These are phyloP conservation scores for Microctenopoma steveboyesi DNA, from an alignment of 2,797 vertebrate genomes.

Conservation along the genomic window DNA sequence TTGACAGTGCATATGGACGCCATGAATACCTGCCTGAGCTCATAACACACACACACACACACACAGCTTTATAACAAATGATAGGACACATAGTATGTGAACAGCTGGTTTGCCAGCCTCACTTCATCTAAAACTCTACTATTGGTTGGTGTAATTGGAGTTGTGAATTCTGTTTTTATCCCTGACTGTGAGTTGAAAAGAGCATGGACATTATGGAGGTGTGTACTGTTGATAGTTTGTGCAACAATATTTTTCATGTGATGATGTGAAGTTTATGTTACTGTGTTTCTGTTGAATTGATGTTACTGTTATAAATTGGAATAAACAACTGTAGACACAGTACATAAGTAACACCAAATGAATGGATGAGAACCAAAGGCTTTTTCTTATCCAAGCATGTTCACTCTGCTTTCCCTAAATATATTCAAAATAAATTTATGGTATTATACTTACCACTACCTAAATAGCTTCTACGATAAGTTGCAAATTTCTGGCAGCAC, in stretches of 20 bases:
- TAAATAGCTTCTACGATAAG: too few species aligned
- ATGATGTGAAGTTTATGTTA: not conserved
- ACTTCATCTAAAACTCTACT: slow-evolving; percentile 41
- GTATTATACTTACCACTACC: too few species aligned
- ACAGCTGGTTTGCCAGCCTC: slow-evolving; percentile 60
- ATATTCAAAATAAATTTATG: too few species aligned
- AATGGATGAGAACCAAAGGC: slow-evolving; percentile 30
- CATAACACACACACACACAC: slow-evolving; percentile 29
- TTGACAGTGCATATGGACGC: slow-evolving; percentile 70
- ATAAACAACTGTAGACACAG: slow-evolving; percentile 13
- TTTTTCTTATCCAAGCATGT: slow-evolving; percentile 9
- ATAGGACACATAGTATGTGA: slow-evolving; percentile 42
- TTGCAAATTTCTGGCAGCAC: too few species aligned
- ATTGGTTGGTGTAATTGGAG: slow-evolving; percentile 44
- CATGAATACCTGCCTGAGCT: slow-evolving; percentile 70
- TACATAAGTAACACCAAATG: too few species aligned
- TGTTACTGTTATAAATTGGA: slow-evolving; percentile 24
- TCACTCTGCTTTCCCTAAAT: too few species aligned
- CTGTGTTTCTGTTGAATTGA: not conserved
- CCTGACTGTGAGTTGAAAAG: slow-evolving; percentile 19
- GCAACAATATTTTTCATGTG: not conserved
- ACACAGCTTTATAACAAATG: slow-evolving; percentile 46
- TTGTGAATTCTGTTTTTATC: slow-evolving; percentile 30
- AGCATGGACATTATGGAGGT: not conserved
- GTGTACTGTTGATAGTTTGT: not conserved